Base-by-base conservation (phyloP, 2,113 vertebrate species). In the Cyphomyrus plagiostoma region DNA sequence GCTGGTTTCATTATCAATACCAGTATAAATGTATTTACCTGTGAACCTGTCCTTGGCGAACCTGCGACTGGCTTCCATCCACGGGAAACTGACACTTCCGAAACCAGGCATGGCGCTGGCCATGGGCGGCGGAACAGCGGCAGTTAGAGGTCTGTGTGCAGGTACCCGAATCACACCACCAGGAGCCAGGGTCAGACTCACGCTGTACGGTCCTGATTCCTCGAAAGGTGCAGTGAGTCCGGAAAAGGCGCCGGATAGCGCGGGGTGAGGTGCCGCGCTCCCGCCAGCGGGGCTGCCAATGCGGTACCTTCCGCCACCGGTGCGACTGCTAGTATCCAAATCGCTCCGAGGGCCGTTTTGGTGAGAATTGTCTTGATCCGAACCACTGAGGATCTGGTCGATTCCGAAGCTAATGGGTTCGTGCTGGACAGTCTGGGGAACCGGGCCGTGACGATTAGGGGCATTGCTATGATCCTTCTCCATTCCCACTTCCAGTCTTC, bases 361-460 rank as follows among this genome's bases (percentile, higher is more conserved):
- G 93, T 97, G 95, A 10, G 95, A 96, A 94, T 91, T 96, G 74
- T 98, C 97, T 88, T 97, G 95, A 91, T 98, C 97, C 0, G 96
- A 94, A 91, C 95, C 96, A 92, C 97, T 97, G 46, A 98, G 95
- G 89, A 98, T 98, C 95, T 97, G 97, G 93, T 98, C 98, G 92
- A 98, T 98, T 88, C 98, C 98, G 93, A 98, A 98, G 92, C 97
- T 97, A 94, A 98, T 98, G 94, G 97, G 97, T 90, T 98, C 98
- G 91, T 98, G 97, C 46, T 96, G 96, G 90, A 95, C 95, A 89
- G 95, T 95, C 95, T 97, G 97, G 91, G 97, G 96, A 89, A 97
- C 94, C 88, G 94, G 95, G 87, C 94, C 95, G 90, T 94, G 91
- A 48, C 94, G 93, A 92, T 93, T 94, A 15, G 93, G 91, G 91